These are phyloP conservation scores for Drosophila siamana DNA, from an alignment of 2,888 invertebrate genomes.

Conservation along the genomic window DNA sequence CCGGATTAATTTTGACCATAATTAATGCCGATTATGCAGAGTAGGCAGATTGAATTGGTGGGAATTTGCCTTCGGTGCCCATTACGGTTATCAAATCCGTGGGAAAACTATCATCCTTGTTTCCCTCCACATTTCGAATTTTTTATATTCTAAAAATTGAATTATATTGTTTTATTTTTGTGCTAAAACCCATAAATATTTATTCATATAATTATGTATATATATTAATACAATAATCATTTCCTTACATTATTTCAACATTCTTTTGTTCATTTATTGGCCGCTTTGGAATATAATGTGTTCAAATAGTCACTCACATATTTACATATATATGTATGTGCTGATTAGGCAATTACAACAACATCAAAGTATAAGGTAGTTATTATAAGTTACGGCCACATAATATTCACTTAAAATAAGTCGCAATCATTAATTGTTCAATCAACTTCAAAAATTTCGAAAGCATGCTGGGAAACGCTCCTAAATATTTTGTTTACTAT, in stretches of 20 bases:
- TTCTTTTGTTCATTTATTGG: slow-evolving; percentile 39
- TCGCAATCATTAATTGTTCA: slow-evolving; percentile 8
- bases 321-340: slow-evolving; percentile 14
- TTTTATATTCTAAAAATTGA: not conserved
- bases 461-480: slow-evolving; percentile 28
- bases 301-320: slow-evolving; percentile 37
- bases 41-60: slow-evolving; percentile 79
- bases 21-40: slow-evolving; percentile 79
- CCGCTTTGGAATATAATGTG: slow-evolving; percentile 52
- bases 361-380: slow-evolving; percentile 47
- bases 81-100: slow-evolving; percentile 80
- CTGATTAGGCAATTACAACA: slow-evolving; percentile 47
- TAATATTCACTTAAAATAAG: slow-evolving; percentile 14
- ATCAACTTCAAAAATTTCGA: slow-evolving; percentile 6
- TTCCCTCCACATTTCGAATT: slow-evolving; percentile 73
- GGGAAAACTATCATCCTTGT: slow-evolving; percentile 83
- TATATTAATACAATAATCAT: slow-evolving; percentile 43
- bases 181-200: slow-evolving; percentile 79
- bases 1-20: slow-evolving; percentile 77
- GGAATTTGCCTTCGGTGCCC: slow-evolving; percentile 84
- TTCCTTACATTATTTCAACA: slow-evolving; percentile 42
- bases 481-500: slow-evolving; percentile 21
- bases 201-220: slow-evolving; percentile 67
- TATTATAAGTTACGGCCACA: slow-evolving; percentile 6
- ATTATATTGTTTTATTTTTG: slow-evolving; percentile 9